Evolutionary conservation across 2,888 invertebrate species (phyloP).

Genomic region (Monoplex corrugatus): DNA sequence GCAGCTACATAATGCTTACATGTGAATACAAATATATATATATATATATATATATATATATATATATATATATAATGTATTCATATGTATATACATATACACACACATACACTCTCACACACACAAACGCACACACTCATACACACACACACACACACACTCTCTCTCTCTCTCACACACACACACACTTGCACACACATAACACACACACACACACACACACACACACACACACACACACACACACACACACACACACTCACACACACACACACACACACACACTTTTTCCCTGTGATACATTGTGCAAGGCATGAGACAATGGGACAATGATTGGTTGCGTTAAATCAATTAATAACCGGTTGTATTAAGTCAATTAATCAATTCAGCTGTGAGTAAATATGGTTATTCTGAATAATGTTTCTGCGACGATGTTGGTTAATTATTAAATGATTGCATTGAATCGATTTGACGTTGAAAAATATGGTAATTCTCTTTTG

Average conservation of each 20-base stretch:
- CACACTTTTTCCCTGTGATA: background rate
- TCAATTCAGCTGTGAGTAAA: no score
- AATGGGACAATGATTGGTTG: background rate
- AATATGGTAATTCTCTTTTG: no score
- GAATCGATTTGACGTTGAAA: no score
- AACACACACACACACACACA: no score
- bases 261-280: background rate
- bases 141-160: background rate
- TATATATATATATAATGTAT: background rate
- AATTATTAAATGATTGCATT: no score
- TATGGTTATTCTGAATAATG: no score
- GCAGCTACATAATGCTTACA: background rate
- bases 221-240: background rate
- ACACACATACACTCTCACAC: background rate
- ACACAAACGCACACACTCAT: background rate
- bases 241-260: background rate
- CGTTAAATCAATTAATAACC: background rate
- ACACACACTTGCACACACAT: background rate
- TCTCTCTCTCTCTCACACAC: background rate
- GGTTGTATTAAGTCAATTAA: background rate
- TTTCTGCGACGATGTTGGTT: no score
- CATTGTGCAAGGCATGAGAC: background rate
- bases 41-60: background rate
- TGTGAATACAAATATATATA: background rate
- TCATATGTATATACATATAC: background rate